Conservation (phyloP, 2,113 vertebrate species). For the Mungos mungo region DNA sequence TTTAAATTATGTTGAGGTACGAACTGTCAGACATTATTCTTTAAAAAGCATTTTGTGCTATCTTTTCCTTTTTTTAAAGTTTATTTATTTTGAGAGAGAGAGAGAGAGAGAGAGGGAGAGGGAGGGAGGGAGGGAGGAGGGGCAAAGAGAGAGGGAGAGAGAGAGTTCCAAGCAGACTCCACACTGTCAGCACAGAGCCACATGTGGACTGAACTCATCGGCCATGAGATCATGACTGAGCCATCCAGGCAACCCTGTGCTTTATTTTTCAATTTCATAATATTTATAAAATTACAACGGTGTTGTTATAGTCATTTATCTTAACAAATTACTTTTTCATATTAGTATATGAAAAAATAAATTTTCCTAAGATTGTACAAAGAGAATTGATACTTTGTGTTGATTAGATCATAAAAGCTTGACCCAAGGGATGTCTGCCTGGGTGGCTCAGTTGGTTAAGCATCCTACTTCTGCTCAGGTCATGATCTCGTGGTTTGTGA, state of each 20-base stretch:
- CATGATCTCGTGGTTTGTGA: no score
- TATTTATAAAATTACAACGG: neutral
- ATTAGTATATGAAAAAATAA: neutral
- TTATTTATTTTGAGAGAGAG: neutral
- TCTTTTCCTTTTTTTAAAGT: neutral
- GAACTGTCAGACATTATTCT: neutral
- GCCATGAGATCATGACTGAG: neutral
- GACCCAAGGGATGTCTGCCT: neutral
- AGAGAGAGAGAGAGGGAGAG: neutral
- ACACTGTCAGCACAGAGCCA: neutral
- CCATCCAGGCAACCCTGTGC: neutral
- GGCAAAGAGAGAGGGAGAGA: neutral
- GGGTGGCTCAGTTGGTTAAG: no score
- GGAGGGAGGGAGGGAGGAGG: neutral
- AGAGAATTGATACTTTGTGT: neutral
- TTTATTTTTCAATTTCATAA: conserved; percentile 38
- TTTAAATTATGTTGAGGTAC: neutral
- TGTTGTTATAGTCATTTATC: neutral
- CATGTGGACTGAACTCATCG: neutral
- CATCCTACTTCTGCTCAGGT: no score
- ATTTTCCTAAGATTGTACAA: neutral
- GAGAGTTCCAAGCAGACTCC: neutral
- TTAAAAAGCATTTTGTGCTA: neutral
- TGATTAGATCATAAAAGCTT: conserved; percentile 32
- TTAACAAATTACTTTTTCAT: conserved; percentile 26